phyloP scores from a whole-genome alignment of 1,140 invertebrate genomes.

The Drosophila tropicalis region DNA sequence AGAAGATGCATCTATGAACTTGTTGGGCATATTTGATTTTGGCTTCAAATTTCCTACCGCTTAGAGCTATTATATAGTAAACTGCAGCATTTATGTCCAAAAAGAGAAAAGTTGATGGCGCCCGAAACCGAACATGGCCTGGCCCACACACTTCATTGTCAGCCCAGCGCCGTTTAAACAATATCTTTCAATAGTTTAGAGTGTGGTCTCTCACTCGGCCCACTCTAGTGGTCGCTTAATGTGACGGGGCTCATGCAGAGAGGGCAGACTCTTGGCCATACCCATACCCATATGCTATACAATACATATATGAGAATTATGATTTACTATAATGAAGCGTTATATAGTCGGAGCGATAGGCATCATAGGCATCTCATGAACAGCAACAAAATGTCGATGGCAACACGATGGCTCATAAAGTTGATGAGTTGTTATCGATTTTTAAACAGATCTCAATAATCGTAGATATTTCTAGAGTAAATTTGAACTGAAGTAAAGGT shows the following conservation, averaged over 20 bases:
- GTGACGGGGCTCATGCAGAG: conserved; percentile 53
- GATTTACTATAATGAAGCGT: conserved; percentile 79
- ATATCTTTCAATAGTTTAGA: conserved; percentile 75
- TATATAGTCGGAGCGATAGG: conserved; percentile 69
- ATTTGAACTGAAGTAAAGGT: background rate
- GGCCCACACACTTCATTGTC: conserved; percentile 49
- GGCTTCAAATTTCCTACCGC: conserved; percentile 56
- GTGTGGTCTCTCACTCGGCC: conserved; percentile 55
- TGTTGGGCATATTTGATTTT: conserved; percentile 28
- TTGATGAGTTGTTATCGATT: conserved; percentile 81
- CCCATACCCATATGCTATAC: conserved; percentile 10
- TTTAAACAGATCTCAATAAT: conserved; percentile 75
- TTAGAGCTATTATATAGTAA: conserved; percentile 67
- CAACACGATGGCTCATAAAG: conserved; percentile 56
- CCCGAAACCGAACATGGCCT: conserved; percentile 20
- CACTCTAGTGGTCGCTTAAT: conserved; percentile 27
- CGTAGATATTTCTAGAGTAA: conserved; percentile 43
- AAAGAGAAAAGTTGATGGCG: conserved; percentile 61
- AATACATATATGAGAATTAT: conserved; percentile 58
- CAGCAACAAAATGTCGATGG: conserved; percentile 39
- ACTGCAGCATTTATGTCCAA: conserved; percentile 70
- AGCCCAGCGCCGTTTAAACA: conserved; percentile 47
- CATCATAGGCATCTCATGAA: conserved; percentile 45
- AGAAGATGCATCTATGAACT: no score
- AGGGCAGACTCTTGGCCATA: conserved; percentile 9